Percentiles rank a stretch among this genome's conserved stretches.
These are phyloP conservation scores for Ophion costatus DNA, from an alignment of 2,888 invertebrate genomes.

Conservation along the genomic window DNA sequence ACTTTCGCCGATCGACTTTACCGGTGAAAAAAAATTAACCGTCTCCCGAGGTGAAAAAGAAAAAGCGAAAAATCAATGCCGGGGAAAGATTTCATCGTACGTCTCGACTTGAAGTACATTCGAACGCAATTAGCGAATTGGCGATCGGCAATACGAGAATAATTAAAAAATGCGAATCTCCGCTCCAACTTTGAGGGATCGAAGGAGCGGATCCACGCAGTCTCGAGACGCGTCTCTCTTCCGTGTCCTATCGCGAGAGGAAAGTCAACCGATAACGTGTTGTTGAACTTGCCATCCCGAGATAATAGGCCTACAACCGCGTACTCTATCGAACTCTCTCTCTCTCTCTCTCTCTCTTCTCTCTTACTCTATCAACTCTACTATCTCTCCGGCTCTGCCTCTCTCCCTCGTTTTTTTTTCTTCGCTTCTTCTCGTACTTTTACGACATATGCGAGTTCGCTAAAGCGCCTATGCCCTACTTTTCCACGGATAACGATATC, in stretches of 20 bases:
- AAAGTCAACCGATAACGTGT: constrained; percentile 69
- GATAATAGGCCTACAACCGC: constrained; percentile 62
- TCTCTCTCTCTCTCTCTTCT: neutral
- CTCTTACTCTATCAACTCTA: neutral
- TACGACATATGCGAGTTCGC: neutral
- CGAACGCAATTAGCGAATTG: too few species aligned
- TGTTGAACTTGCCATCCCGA: constrained; percentile 70
- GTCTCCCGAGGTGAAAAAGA: too few species aligned
- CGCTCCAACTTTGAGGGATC: neutral
- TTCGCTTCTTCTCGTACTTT: too few species aligned
- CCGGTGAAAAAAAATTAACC: too few species aligned
- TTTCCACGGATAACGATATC: constrained; percentile 37
- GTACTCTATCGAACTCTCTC: constrained; percentile 2
- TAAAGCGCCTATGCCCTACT: constrained; percentile 25
- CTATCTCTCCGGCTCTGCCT: neutral
- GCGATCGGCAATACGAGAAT: neutral
- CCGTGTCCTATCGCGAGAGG: constrained; percentile 43
- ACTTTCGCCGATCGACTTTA: too few species aligned
- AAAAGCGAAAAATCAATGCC: too few species aligned
- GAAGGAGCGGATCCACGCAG: constrained; percentile 47
- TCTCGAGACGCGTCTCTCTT: constrained; percentile 49
- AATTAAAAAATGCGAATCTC: neutral
- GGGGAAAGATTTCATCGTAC: too few species aligned
- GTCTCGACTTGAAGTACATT: too few species aligned
- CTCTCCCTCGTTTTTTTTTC: too few species aligned